Evolutionary conservation across 2,113 vertebrate genomes (phyloP), one percentile per base, ranked within the genome.

Genomic region (Stigmatopora nigra): DNA sequence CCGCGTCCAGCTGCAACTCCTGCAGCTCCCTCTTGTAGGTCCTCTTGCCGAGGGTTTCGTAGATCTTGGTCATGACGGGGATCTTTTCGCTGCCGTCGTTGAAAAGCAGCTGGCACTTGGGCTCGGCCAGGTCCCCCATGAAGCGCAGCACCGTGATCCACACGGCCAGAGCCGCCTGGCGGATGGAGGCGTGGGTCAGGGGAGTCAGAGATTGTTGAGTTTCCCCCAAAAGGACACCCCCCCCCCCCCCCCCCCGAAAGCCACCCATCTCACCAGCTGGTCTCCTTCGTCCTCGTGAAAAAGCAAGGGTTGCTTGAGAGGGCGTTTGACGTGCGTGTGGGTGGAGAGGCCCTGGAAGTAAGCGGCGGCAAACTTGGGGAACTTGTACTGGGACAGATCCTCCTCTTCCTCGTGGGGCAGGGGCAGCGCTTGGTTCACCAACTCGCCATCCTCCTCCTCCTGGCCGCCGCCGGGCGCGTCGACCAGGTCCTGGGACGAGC

Each of bases 1-100:
- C 94, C 46, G 88, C 93, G 69, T 99, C 97, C 48, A 94, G 92
- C 86, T 98, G 96, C 57, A 99, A 84, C 48, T 94, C 93, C 86
- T 98, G 96, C 46, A 98, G 92, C 53, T 99, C 96, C 72, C 93
- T 92, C 82, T 94, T 98, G 81, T 97, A 96, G 0, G 93, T 98
- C 84, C 95, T 97, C 86, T 96, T 99, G 48, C 97, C 96, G 4
- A 99, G 89, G 0, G 97, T 99, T 84, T 98, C 97, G 1, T 98
- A 98, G 81, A 99, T 99, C 89, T 98, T 98, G 71, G 96, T 98
- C 97, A 99, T 99, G 65, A 99, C 97, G 0, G 97, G 97, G 75
- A 99, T 96, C 90, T 98, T 98, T 83, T 99, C 96, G 0, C 94
- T 97, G 81, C 97, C 95, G 0, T 98, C 94, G 0, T 92, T 95